Percentiles rank a stretch among this genome's conserved stretches.
Conservation (phyloP, 2,113 vertebrate genomes). For the Tragelaphus strepsiceros region DNA sequence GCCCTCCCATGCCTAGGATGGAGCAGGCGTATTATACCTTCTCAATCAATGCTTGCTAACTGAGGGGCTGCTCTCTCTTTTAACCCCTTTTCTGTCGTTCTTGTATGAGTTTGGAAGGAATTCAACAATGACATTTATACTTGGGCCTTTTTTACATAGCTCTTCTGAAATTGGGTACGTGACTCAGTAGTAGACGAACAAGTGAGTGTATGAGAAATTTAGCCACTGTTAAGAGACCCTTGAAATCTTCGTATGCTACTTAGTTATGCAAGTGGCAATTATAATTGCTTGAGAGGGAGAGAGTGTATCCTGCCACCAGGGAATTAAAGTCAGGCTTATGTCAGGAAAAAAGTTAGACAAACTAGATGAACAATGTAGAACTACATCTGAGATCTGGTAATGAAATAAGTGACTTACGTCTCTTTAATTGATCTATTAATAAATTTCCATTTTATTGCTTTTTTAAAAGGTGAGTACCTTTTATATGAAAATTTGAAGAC, state of each 20-base stretch:
- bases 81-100: background rate
- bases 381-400: background rate
- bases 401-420: background rate
- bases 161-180: background rate
- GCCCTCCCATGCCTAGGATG: background rate
- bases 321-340: conserved; percentile 7
- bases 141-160: background rate
- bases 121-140: background rate
- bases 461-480: background rate
- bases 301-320: background rate
- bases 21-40: background rate
- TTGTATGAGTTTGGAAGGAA: background rate
- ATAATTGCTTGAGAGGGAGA: background rate
- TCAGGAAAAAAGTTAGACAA: background rate
- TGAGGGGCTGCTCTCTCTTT: background rate
- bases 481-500: background rate
- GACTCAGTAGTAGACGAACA: background rate
- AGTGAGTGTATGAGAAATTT: background rate
- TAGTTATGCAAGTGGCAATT: background rate
- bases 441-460: background rate
- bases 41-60: background rate
- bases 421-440: background rate
- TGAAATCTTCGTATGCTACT: background rate
- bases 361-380: background rate
- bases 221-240: background rate